phyloP scores from a whole-genome alignment of 2,888 invertebrate genomes.

The Dicranocentrus wangi region DNA sequence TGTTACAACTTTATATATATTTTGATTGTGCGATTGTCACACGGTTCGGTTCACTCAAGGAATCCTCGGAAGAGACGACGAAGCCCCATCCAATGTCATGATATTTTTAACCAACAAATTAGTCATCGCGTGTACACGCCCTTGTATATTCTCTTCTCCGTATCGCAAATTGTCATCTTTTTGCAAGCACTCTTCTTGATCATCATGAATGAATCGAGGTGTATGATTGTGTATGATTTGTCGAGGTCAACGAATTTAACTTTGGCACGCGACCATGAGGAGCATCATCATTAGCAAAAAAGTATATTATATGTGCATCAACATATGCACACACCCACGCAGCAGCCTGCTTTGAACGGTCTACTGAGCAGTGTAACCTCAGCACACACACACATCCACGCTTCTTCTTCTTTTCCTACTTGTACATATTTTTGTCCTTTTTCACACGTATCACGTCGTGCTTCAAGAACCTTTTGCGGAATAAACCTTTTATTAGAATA shows the following conservation, averaged over 20 bases:
- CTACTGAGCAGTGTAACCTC: neutral
- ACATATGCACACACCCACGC: constrained; percentile 21
- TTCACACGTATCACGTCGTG: neutral
- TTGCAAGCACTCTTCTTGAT: no score
- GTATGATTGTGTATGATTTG: neutral
- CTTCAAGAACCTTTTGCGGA: no score
- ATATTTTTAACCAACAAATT: no score
- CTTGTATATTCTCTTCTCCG: no score
- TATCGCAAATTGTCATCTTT: constrained; percentile 1
- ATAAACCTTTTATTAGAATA: no score
- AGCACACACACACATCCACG: no score
- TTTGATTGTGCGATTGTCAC: no score
- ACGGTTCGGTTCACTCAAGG: neutral
- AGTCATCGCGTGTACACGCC: no score
- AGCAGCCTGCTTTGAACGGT: neutral
- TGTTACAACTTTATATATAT: neutral
- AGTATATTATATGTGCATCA: neutral
- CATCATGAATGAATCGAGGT: neutral
- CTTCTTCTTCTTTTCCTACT: neutral
- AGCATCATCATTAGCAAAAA: constrained; percentile 18
- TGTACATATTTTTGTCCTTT: constrained; percentile 20
- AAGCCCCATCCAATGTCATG: no score
- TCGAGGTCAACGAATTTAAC: constrained; percentile 18
- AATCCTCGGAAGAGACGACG: no score
- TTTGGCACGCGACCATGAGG: constrained; percentile 45